Evolutionary conservation across 2,113 vertebrate species (phyloP).

Genomic region (Hippocampus zosterae): DNA sequence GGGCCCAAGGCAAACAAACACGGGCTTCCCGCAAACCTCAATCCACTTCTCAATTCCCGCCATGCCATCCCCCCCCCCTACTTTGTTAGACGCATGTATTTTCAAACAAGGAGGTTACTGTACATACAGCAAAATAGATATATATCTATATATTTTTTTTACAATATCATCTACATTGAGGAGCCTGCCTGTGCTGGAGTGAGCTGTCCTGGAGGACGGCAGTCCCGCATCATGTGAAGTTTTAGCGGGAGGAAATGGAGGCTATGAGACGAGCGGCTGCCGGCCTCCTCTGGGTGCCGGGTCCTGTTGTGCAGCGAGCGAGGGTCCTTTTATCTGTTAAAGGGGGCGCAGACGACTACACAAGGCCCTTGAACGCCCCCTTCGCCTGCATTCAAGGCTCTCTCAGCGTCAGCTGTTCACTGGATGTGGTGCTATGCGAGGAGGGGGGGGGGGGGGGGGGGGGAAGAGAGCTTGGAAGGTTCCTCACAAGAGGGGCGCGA

Average conservation of each 20-base stretch:
- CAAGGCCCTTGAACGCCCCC: conserved; percentile 75
- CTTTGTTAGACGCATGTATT: conserved; percentile 37
- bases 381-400: conserved; percentile 70
- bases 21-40: conserved; percentile 75
- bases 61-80: conserved; percentile 27
- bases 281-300: conserved; percentile 53
- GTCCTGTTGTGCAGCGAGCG: conserved; percentile 51
- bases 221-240: conserved; percentile 53
- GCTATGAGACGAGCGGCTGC: conserved; percentile 52
- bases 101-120: conserved; percentile 41
- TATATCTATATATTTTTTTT: conserved; percentile 29
- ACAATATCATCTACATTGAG: conserved; percentile 54
- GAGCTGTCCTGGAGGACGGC: conserved; percentile 53
- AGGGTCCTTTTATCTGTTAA: conserved; percentile 67
- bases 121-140: conserved; percentile 41
- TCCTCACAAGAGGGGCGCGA: conserved; percentile 69
- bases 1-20: conserved; percentile 73
- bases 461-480: conserved; percentile 81
- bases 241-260: conserved; percentile 45
- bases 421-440: conserved; percentile 70
- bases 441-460: too few species aligned
- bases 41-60: conserved; percentile 65
- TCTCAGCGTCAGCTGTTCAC: conserved; percentile 82
- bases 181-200: conserved; percentile 46
- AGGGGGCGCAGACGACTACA: conserved; percentile 74